Evolutionary conservation across 2,888 invertebrate genomes (phyloP).

Genomic region (Athalia circularis): DNA sequence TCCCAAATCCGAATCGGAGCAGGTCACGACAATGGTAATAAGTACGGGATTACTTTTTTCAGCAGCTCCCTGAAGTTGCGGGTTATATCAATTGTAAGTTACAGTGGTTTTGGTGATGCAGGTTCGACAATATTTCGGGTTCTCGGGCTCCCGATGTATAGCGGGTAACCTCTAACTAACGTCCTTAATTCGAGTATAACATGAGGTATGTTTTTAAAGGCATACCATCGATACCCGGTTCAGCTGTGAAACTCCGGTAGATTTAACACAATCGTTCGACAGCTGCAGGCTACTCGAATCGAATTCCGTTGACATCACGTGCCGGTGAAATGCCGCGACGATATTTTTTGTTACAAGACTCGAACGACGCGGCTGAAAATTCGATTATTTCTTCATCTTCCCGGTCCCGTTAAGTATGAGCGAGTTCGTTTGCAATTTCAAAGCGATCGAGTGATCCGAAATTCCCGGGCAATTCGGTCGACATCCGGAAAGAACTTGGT

Average conservation of each 20-base stretch:
- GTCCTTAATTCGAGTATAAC: constrained; percentile 76
- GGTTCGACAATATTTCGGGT: constrained; percentile 29
- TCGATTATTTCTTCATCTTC: constrained; percentile 76
- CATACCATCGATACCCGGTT: constrained; percentile 75
- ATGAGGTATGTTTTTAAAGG: constrained; percentile 75
- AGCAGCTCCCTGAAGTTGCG: no score
- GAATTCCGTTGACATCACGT: constrained; percentile 77
- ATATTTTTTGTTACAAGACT: constrained; percentile 76
- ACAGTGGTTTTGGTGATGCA: no score
- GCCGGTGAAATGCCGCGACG: constrained; percentile 78
- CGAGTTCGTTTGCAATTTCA: constrained; percentile 30
- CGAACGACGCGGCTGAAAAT: constrained; percentile 78
- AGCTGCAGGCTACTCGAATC: constrained; percentile 74
- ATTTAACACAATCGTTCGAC: constrained; percentile 77
- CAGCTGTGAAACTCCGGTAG: constrained; percentile 78
- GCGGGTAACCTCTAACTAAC: constrained; percentile 71
- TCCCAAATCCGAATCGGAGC: constrained; percentile 81
- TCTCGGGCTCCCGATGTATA: constrained; percentile 45
- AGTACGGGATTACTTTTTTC: constrained; percentile 62
- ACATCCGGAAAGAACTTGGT: no score
- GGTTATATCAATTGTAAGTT: no score
- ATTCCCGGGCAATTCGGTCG: not conserved
- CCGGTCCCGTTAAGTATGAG: not conserved
- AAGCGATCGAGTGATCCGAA: constrained; percentile 25
- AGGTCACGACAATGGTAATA: constrained; percentile 76